Conservation (phyloP, 2,888 invertebrate genomes). For the Perizoma affinitatum region DNA sequence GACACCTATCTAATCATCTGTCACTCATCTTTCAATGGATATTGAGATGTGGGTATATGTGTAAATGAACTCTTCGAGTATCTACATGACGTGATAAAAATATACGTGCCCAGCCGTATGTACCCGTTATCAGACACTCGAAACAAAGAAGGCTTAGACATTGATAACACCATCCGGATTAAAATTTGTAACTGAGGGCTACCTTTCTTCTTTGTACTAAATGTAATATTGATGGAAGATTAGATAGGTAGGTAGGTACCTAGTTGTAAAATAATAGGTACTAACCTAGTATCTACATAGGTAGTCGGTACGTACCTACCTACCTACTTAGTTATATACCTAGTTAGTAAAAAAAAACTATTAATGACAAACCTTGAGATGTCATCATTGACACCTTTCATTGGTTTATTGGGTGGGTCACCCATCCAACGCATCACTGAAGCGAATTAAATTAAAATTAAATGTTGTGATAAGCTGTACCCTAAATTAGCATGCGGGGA, state of each 20-base stretch:
- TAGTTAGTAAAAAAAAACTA: too few relatives aligned
- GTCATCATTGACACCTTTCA: too few relatives aligned
- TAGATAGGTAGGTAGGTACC: not conserved
- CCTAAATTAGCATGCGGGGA: too few relatives aligned
- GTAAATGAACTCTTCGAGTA: constrained; percentile 30
- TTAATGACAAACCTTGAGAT: too few relatives aligned
- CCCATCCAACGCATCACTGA: too few relatives aligned
- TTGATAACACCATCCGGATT: constrained; percentile 19
- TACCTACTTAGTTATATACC: too few relatives aligned
- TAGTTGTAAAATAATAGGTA: too few relatives aligned
- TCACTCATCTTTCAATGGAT: constrained; percentile 26
- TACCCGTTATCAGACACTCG: constrained; percentile 28
- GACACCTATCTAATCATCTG: constrained; percentile 20
- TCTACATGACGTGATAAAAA: constrained; percentile 39
- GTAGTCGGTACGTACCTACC: too few relatives aligned
- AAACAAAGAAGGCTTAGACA: constrained; percentile 20
- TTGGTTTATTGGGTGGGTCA: too few relatives aligned
- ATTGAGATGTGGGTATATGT: constrained; percentile 24
- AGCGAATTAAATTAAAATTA: too few relatives aligned
- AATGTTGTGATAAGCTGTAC: too few relatives aligned
- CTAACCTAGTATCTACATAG: too few relatives aligned
- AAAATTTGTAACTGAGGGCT: constrained; percentile 18
- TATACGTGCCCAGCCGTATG: constrained; percentile 38
- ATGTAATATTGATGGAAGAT: not conserved
- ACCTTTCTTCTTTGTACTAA: not conserved